phyloP scores from a whole-genome alignment of 2,888 invertebrate species.

The Eurytoma adleriae region DNA sequence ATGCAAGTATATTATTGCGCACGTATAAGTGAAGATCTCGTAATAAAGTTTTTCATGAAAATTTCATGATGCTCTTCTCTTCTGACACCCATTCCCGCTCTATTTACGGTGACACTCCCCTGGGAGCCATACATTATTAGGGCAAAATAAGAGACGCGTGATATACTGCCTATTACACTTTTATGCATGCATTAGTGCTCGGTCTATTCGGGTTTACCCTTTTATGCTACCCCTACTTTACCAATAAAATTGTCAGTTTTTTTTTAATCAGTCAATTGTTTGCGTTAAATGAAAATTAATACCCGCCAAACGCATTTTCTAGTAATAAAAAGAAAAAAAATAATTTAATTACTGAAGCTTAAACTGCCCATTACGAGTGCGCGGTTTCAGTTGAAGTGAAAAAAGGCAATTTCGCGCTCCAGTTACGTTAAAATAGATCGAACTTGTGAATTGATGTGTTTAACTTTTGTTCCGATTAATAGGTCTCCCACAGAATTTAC shows the following conservation, averaged over 20 bases:
- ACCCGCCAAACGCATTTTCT: no score
- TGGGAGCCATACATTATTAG: slow-evolving; percentile 30
- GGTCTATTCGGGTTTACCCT: no score
- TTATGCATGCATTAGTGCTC: no score
- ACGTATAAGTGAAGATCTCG: not conserved
- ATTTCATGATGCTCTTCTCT: slow-evolving; percentile 14
- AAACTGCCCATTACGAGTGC: no score
- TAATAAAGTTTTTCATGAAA: slow-evolving; percentile 22
- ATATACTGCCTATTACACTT: not conserved
- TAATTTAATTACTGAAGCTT: not conserved
- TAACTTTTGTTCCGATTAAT: not conserved
- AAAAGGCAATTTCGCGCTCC: slow-evolving; percentile 13
- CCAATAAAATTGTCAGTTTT: no score
- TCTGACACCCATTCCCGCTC: slow-evolving; percentile 3
- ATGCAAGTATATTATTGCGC: not conserved
- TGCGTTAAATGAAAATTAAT: no score
- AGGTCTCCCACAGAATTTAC: not conserved
- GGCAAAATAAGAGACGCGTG: slow-evolving; percentile 26
- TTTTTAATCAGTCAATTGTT: no score
- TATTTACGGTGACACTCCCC: slow-evolving; percentile 26
- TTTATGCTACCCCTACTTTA: no score
- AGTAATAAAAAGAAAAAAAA: no score
- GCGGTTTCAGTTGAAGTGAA: not conserved
- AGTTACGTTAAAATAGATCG: not conserved
- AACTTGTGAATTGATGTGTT: not conserved